These are phyloP conservation scores for Schlechtendalia chinensis DNA, from an alignment of 1,140 invertebrate species.

Conservation along the genomic window DNA sequence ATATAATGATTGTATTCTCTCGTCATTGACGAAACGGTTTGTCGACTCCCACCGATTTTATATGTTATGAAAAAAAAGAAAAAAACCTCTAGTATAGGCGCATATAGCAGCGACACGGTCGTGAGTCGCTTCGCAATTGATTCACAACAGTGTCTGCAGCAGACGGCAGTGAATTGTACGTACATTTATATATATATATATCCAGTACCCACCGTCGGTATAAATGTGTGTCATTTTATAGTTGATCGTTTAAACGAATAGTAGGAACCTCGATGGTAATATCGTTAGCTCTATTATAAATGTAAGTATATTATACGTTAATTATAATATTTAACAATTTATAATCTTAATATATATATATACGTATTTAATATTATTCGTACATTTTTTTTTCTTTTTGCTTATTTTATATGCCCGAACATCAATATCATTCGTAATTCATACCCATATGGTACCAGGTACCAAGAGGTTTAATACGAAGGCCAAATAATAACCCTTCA, in stretches of 20 bases:
- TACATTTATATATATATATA: no score
- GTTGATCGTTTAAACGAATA: neutral
- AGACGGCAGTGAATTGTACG: neutral
- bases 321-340: no score
- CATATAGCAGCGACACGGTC: neutral
- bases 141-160: neutral
- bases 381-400: neutral
- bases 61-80: neutral
- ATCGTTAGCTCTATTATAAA: neutral
- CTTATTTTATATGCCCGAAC: neutral
- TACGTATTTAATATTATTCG: neutral
- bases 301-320: neutral
- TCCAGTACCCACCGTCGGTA: neutral
- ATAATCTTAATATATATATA: neutral
- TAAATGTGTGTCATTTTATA: conserved; percentile 11
- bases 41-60: neutral
- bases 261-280: neutral
- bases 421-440: neutral
- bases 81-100: no score
- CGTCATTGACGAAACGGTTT: neutral
- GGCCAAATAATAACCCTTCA: neutral
- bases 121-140: neutral
- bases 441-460: conserved; percentile 36
- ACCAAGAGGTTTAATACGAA: conserved; percentile 7
- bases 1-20: no score